Conservation (phyloP, 2,888 invertebrate genomes). For the Xylocampa areola region DNA sequence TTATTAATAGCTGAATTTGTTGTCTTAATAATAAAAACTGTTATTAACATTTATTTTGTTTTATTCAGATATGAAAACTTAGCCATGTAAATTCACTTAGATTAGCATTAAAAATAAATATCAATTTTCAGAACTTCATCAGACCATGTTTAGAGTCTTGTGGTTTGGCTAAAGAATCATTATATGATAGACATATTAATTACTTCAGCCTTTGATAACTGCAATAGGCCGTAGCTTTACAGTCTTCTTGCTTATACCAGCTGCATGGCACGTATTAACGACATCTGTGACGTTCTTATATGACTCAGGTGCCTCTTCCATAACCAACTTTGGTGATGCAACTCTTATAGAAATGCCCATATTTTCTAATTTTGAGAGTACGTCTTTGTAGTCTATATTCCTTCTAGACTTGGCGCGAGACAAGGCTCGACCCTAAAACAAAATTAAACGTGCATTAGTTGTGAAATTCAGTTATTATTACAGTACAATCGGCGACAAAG, state of each 20-base stretch:
- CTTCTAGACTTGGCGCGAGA: slow-evolving; percentile 99
- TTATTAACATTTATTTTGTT: slow-evolving; percentile 44
- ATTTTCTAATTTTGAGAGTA: slow-evolving; percentile 94
- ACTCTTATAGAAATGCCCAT: slow-evolving; percentile 98
- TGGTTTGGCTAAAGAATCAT: slow-evolving; percentile 2
- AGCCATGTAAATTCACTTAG: slow-evolving; percentile 32
- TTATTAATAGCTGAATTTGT: slow-evolving; percentile 73
- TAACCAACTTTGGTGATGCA: slow-evolving; percentile 99
- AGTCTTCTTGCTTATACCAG: slow-evolving; percentile 98
- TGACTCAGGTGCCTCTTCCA: slow-evolving; percentile 99
- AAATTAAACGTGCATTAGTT: background rate
- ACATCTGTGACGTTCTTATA: slow-evolving; percentile 99
- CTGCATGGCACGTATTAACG: slow-evolving; percentile 99
- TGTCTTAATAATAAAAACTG: slow-evolving; percentile 63
- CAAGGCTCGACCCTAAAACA: slow-evolving; percentile 95
- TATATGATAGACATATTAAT: background rate
- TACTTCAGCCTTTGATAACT: slow-evolving; percentile 98
- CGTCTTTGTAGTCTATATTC: slow-evolving; percentile 97
- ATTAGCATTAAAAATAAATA: slow-evolving; percentile 24
- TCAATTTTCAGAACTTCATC: slow-evolving; percentile 15
- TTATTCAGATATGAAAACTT: slow-evolving; percentile 38
- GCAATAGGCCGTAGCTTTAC: slow-evolving; percentile 99
- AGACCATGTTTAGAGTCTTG: slow-evolving; percentile 19
- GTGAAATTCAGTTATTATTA: no score
- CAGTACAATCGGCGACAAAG: no score